Percentiles rank a stretch among this genome's conserved stretches.
Evolutionary conservation across 2,888 invertebrate genomes (phyloP).

Genomic region (Noctuana brunneofusca): DNA sequence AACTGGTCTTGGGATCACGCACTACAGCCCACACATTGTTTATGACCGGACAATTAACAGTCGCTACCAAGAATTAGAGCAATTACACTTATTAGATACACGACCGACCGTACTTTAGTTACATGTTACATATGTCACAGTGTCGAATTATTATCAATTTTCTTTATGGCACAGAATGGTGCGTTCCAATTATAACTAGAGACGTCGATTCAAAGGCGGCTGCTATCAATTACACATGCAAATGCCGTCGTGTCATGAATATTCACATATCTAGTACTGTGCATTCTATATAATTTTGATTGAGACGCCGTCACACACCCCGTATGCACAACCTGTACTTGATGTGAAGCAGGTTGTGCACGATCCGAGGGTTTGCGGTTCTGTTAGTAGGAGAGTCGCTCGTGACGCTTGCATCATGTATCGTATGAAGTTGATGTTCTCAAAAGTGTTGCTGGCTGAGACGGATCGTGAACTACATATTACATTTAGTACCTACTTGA

Average conservation of each 20-base stretch:
- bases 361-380: slow-evolving; percentile 1
- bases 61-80: slow-evolving; percentile 18
- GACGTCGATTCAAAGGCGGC: slow-evolving; percentile 63
- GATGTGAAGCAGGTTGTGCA: slow-evolving; percentile 2
- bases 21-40: slow-evolving; percentile 6
- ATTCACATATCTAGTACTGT: slow-evolving; percentile 58
- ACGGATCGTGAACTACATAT: not conserved
- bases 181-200: slow-evolving; percentile 64
- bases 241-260: slow-evolving; percentile 65
- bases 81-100: slow-evolving; percentile 13
- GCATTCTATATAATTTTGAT: slow-evolving; percentile 43
- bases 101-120: slow-evolving; percentile 6
- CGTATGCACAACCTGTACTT: slow-evolving; percentile 6
- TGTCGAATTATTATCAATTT: slow-evolving; percentile 28
- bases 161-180: slow-evolving; percentile 45
- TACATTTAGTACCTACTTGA: too few species aligned
- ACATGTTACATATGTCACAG: slow-evolving; percentile 38
- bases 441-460: not conserved
- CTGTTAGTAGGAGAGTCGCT: not conserved
- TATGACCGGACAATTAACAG: slow-evolving; percentile 24
- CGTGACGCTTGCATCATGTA: not conserved
- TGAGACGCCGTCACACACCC: slow-evolving; percentile 36
- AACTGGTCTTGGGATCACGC: not conserved
- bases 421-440: not conserved
- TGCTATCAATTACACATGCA: slow-evolving; percentile 72